Conservation (phyloP, 1,140 invertebrate genomes). For the Drosophila pallidifrons region DNA sequence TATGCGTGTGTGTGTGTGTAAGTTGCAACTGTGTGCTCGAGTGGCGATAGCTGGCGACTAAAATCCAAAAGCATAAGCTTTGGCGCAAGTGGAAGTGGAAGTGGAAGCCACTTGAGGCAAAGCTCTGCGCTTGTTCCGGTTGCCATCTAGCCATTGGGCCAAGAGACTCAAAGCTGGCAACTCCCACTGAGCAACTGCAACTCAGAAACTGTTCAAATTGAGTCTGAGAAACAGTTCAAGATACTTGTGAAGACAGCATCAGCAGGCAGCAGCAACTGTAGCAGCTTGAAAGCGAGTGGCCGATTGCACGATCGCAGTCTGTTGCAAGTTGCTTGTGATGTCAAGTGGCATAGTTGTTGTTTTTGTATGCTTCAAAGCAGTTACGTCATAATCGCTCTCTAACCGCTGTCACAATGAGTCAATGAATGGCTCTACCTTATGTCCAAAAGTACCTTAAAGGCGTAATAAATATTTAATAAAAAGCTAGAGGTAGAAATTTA, state of each 20-base stretch:
- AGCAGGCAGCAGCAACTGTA: too few species aligned
- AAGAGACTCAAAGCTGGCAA: constrained; percentile 9
- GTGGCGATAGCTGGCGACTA: constrained; percentile 75
- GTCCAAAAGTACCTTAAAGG: too few species aligned
- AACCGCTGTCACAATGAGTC: constrained; percentile 11
- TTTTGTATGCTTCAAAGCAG: constrained; percentile 1
- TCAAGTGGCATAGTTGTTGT: constrained; percentile 11
- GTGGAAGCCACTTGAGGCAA: constrained; percentile 62
- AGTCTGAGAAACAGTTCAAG: constrained; percentile 13
- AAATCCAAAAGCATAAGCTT: constrained; percentile 79
- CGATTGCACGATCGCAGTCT: constrained; percentile 28
- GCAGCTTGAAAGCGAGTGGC: constrained; percentile 10
- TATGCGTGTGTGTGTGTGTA: background rate
- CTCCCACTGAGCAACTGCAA: background rate
- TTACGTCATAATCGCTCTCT: constrained; percentile 28
- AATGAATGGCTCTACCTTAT: background rate
- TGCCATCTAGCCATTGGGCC: constrained; percentile 17
- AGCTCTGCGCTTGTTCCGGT: constrained; percentile 52
- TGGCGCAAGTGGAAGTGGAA: constrained; percentile 47
- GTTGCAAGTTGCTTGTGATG: constrained; percentile 2
- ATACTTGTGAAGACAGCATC: constrained; percentile 4
- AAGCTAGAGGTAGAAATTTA: too few species aligned
- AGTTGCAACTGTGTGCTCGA: constrained; percentile 60
- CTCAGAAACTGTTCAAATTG: background rate
- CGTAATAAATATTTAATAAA: too few species aligned